Conservation (phyloP, 2,113 vertebrate species). For the Callorhinus ursinus region DNA sequence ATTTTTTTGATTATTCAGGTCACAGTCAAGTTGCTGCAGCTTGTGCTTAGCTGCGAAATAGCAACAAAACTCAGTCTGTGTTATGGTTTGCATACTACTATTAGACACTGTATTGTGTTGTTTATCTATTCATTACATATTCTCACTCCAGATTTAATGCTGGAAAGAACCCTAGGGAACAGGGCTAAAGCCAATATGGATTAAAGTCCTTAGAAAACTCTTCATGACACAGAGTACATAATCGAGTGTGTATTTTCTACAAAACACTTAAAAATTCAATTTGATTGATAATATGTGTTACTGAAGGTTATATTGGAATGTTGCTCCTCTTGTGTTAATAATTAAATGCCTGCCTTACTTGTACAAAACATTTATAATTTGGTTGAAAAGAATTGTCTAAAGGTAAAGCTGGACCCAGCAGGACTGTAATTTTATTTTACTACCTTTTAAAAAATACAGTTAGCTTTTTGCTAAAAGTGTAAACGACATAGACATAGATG, state of each 20-base stretch:
- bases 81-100: not conserved
- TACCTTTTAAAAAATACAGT: slow-evolving; percentile 30
- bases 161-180: not conserved
- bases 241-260: not conserved
- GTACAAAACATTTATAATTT: slow-evolving; percentile 45
- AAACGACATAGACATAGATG: not conserved
- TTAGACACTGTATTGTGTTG: not conserved
- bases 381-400: slow-evolving; percentile 18
- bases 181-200: slow-evolving; percentile 4
- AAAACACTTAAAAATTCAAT: slow-evolving; percentile 33
- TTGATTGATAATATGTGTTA: not conserved
- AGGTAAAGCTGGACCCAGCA: slow-evolving; percentile 1
- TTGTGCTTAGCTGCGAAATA: slow-evolving; percentile 46
- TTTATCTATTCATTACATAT: slow-evolving; percentile 3
- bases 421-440: slow-evolving; percentile 43
- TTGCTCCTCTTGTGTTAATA: slow-evolving; percentile 18
- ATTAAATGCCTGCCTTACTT: slow-evolving; percentile 19
- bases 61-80: not conserved
- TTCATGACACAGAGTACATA: not conserved
- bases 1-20: slow-evolving; percentile 51
- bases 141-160: slow-evolving; percentile 20
- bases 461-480: not conserved
- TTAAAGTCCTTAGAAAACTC: not conserved
- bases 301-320: not conserved
- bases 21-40: slow-evolving; percentile 12